Evolutionary conservation across 2,113 vertebrate species (phyloP), one percentile per base, ranked within the genome.

Genomic region (Lichenostomus cassidix): DNA sequence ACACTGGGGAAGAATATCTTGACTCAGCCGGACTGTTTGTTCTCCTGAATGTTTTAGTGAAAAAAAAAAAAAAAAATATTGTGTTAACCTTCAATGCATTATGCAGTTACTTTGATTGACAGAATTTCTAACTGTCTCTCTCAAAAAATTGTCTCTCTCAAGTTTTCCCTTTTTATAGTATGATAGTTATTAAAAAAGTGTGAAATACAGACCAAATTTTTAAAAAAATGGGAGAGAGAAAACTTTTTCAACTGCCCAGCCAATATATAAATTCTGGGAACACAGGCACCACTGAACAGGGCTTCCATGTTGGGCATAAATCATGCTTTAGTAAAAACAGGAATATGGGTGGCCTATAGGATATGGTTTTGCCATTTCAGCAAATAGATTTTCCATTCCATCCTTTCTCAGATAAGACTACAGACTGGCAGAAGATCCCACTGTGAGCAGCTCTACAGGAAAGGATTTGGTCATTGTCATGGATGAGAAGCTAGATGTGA

Each of bases 61-160:
- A 93, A 71, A 76, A 95, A 92, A 22, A 90, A 95, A 92, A 63
- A 70, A 11, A 64, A 55, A 64, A 55, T 44, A 69, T 46, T 44
- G 9, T 82, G 83, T 90, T 94, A 96, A 42, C 62, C 84, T 74
- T 80, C 84, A 87, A 92, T 90, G 67, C 95, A 97, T 95, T 96
- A 97, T 93, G 63, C 63, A 96, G 46, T 33, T 62, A 27, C n/a
- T 94, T 83, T 94, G 73, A 94, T 68, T 90, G 73, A 94, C 62
- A 91, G 79, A 89, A 63, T 93, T 87, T 91, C 9, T 56, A 96
- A 90, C 70, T 60, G 58, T 62, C 35, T 95, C 55, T 81, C 55
- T 81, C 65, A 22, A 87, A 65, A 67, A 56, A 31, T 47, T n/a
- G n/a, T n/a, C n/a, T n/a, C n/a, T n/a, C 69, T 69, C 80, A 95